Evolutionary conservation across 2,113 vertebrate genomes (phyloP).

Genomic region (Alligator mississippiensis): DNA sequence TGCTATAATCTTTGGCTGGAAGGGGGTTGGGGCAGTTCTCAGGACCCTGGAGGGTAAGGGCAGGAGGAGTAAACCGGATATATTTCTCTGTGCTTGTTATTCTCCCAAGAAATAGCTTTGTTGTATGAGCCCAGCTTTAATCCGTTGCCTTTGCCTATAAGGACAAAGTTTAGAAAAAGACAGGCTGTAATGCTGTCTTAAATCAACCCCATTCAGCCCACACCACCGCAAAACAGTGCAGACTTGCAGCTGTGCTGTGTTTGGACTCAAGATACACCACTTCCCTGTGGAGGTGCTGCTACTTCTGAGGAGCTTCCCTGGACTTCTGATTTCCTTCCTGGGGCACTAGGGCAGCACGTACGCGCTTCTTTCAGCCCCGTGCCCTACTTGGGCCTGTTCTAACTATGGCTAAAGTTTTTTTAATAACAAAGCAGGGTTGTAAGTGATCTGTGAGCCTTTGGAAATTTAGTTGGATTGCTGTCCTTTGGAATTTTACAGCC

Average conservation of each 20-base stretch:
- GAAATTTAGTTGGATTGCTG: background rate
- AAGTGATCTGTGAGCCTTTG: background rate
- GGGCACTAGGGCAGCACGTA: background rate
- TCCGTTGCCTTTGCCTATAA: background rate
- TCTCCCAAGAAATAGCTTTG: background rate
- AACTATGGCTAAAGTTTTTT: background rate
- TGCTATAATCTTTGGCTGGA: background rate
- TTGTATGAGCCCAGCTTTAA: background rate
- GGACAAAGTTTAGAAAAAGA: background rate
- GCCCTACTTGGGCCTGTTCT: background rate
- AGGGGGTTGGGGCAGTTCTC: background rate
- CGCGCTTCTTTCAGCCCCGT: background rate
- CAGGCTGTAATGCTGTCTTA: background rate
- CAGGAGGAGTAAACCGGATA: background rate
- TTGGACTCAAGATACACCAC: accelerated
- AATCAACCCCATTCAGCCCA: background rate
- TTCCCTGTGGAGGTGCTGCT: background rate
- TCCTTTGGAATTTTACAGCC: background rate
- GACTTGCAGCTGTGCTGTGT: background rate
- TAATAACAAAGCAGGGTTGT: background rate
- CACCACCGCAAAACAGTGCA: background rate
- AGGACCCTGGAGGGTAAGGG: background rate
- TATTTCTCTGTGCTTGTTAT: background rate
- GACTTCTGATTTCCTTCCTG: background rate
- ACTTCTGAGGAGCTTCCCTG: background rate